Evolutionary conservation across 2,797 vertebrate species (phyloP), one percentile per base, ranked within the genome.

Genomic region (Nothura maculosa): DNA sequence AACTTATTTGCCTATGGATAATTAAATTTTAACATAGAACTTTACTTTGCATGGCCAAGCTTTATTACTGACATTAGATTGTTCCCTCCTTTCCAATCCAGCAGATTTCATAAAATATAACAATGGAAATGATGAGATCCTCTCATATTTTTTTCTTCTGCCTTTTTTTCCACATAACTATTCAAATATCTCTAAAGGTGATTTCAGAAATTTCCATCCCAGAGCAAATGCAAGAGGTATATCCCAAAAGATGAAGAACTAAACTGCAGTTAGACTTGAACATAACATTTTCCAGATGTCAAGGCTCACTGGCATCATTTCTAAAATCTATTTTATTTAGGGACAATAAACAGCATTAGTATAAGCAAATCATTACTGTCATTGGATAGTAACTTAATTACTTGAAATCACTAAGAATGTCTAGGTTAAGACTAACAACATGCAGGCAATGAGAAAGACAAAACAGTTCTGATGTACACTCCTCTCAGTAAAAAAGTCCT

Each of bases 221-320:
- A 92, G 78, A 82, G 58, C 48, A 93, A 90, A 69, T 63, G 40
- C 61, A 86, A 96, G 81, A 90, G 48, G 34, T 40, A 92, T 68
- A 61, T 96, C 93, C 81, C 86, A 92, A 93, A 90, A 94, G 66
- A 69, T 69, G 81, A 95, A 93, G 64, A 76, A 74, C 48, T 69
- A 68, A 97, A 89, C 40, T 68, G 70, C 22, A 89, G 38, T 30
- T 55, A 57, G 36, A 32, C 30, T 81, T 84, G 61, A 83, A 17
- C 22, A 55, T 74, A 92, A 78, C 32, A 45, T 88, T 85, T 97
- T 76, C 83, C 94, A 94, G 81, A 86, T 77, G 73, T 54, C 60
- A 93, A 76, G 78, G 42, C 48, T 92, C 58, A 79, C 72, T 88
- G 54, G 38, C 94, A 81, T 52, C 11, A 78, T 19, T 28, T 85